Evolutionary conservation across 2,797 vertebrate genomes (phyloP).

Genomic region (Diplodus puntazzo): DNA sequence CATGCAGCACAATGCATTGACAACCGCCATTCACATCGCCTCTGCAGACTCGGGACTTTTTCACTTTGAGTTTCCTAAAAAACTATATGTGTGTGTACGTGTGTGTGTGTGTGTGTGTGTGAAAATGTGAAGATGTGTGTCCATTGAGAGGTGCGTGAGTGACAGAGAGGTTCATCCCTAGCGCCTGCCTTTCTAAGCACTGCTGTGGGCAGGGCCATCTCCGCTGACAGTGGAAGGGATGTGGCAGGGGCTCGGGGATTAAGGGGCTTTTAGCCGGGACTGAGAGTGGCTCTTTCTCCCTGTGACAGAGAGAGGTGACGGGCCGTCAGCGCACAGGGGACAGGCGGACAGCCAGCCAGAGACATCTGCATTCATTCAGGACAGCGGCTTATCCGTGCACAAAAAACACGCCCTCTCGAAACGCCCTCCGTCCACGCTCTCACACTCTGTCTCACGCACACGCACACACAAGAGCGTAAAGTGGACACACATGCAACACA

Average conservation of each 20-base stretch:
- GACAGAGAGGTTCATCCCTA: constrained; percentile 83
- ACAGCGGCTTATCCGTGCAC: constrained; percentile 91
- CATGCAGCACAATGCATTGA: constrained; percentile 69
- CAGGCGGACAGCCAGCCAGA: constrained; percentile 86
- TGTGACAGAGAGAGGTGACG: constrained; percentile 82
- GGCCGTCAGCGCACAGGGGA: constrained; percentile 78
- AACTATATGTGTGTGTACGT: constrained; percentile 51
- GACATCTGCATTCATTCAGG: constrained; percentile 99
- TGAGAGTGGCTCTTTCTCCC: constrained; percentile 81
- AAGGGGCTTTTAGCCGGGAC: constrained; percentile 74
- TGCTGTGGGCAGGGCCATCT: constrained; percentile 78
- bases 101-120: constrained; percentile 53
- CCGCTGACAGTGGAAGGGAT: constrained; percentile 79
- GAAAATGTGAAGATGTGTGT: constrained; percentile 78
- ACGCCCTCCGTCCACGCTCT: constrained; percentile 74
- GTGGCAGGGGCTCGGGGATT: constrained; percentile 79
- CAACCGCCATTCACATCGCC: constrained; percentile 70
- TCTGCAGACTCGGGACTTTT: constrained; percentile 61
- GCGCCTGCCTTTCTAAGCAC: constrained; percentile 74
- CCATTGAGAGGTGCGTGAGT: constrained; percentile 80
- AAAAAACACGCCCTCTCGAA: constrained; percentile 83
- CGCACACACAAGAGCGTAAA: constrained; percentile 28
- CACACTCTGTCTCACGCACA: constrained; percentile 60
- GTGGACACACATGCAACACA: constrained; percentile 35
- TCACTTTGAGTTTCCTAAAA: constrained; percentile 69